Evolutionary conservation across 2,797 vertebrate species (phyloP), one percentile per base, ranked within the genome.

Genomic region (Hoplostethus atlanticus): DNA sequence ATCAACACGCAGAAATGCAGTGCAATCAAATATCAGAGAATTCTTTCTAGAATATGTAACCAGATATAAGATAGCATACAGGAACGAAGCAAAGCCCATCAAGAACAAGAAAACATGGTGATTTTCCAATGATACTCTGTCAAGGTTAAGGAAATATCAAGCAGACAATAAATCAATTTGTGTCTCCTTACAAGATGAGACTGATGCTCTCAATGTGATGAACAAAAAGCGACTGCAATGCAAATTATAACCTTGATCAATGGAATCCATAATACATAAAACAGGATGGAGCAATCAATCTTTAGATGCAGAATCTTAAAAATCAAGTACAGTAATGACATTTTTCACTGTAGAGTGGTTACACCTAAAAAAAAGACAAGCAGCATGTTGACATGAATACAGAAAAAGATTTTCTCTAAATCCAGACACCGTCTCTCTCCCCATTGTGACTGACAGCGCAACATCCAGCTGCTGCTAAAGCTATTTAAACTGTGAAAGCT

Each of bases 401-500:
- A 80, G 77, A 34, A 30, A 16, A 64, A 61, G 77, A 82, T 79
- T 87, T 36, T 82, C 79, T 77, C 67, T 74, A 77, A 86, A 91
- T 80, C 85, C 80, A 73, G 68, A 77, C 63, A 6, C 42, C 15
- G 59, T 70, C 74, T 70, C 74, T 68, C 73, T 76, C 76, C 73
- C 65, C 31, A 63, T 79, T 77, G 84, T 83, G 82, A 88, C 81
- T 82, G 83, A 84, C 79, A 81, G 77, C 12, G 52, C 25, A 58
- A 87, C 78, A 70, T 73, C 71, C 51, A 3, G 72, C 85, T 57
- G 73, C 70, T n/a, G 84, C 78, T 82, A 70, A 90, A 91, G 86
- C 87, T 84, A 70, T 87, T 91, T 83, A 87, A 78, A 87, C 79
- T 86, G 84, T 83, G 86, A 85, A 86, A 78, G 84, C 84, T 81